Evolutionary conservation across 2,888 invertebrate species (phyloP), one percentile per base, ranked within the genome.

Genomic region (Homarus gammarus): DNA sequence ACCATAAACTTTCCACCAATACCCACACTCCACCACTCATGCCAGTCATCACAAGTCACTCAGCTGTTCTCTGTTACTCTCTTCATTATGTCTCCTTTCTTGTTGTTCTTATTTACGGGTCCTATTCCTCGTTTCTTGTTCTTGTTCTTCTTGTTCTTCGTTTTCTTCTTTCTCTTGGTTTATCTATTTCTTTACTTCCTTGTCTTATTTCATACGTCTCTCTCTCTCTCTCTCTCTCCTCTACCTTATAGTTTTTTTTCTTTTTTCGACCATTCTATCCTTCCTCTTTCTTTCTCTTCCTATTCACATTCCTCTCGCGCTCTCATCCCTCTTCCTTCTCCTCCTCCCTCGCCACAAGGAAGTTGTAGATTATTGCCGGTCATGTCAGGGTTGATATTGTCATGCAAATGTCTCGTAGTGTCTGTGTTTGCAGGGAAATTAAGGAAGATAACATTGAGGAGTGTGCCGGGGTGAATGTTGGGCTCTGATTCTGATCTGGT

Each of bases 381-480:
- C 81, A 64, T 81, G 81, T 81, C 81, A 61, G 81, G 56, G 64
- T 18, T 73, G 44, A 81, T 61, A 81, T 81, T 81, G 81, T 81
- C 81, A 81, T 81, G 81, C 81, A 81, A 81, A 81, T 81, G 81
- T 81, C 81, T 56, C 36, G 10, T 64, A 33, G 56, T 64, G 81
- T 81, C 81, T 81, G 33, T 81, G 81, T 81, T 56, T 81, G 81
- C 81, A 64, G 44, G 81, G 81, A 81, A 81, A 81, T 81, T 81
- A 81, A 81, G 81, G 64, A 81, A 81, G 81, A 81, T 81, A 81
- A 81, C 81, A 81, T 64, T 81, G 81, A 81, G 81, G 40, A 81
- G 64, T 81, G 22, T n/a, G 33, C 18, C 56, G 27, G 18, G n/a
- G 15, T 51, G 56, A 8, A 38, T 36, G 36, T 38, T 81, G 18